Evolutionary conservation across 1,140 invertebrate species (phyloP).

Genomic region (Drosophila hydei): DNA sequence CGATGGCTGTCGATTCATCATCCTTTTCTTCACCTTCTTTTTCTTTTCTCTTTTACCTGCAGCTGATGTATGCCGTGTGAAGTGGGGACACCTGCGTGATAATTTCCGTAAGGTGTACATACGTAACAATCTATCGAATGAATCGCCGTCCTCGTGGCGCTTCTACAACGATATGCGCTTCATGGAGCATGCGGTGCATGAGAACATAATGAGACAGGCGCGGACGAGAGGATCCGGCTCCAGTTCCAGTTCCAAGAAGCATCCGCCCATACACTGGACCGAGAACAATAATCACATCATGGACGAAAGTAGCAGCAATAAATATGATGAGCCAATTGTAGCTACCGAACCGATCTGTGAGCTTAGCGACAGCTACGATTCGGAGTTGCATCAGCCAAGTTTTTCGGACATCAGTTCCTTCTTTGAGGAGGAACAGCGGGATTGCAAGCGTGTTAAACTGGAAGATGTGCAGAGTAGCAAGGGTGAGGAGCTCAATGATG

Average conservation of each 20-base stretch:
- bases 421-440: slow-evolving; percentile 54
- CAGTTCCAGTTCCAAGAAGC: slow-evolving; percentile 44
- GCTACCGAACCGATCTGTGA: slow-evolving; percentile 73
- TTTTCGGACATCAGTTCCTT: slow-evolving; percentile 75
- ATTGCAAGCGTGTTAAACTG: slow-evolving; percentile 63
- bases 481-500: slow-evolving; percentile 58
- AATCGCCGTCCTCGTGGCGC: slow-evolving; percentile 74
- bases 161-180: slow-evolving; percentile 81
- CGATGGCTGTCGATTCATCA: background rate
- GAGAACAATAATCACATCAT: slow-evolving; percentile 62
- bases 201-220: slow-evolving; percentile 73
- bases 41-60: background rate
- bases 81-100: slow-evolving; percentile 75
- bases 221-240: slow-evolving; percentile 38
- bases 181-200: slow-evolving; percentile 74
- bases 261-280: slow-evolving; percentile 52
- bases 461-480: slow-evolving; percentile 39
- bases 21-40: background rate
- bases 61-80: slow-evolving; percentile 76
- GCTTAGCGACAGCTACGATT: slow-evolving; percentile 71
- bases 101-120: slow-evolving; percentile 80
- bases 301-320: slow-evolving; percentile 48
- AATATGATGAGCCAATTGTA: slow-evolving; percentile 46
- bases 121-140: slow-evolving; percentile 74
- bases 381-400: slow-evolving; percentile 68